Evolutionary conservation across 1,140 invertebrate genomes (phyloP), one percentile per base, ranked within the genome.

Genomic region (Brachionus koreanus): DNA sequence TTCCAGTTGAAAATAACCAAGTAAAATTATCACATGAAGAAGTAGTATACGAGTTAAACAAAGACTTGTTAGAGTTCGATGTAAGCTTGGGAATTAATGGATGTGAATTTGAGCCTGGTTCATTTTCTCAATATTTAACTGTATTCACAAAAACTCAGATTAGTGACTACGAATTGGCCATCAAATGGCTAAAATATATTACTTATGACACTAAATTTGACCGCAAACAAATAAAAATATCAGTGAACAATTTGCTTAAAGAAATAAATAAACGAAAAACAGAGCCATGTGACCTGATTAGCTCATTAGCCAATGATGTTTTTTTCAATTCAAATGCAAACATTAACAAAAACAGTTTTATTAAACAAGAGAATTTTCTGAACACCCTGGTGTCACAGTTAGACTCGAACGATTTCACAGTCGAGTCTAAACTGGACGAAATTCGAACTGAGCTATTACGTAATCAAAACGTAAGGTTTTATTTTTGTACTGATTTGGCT

Each of bases 361-460:
- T 95, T 10, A 89, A 92, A 0, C 94, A 96, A 85, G 91, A 93
- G 57, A 91, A 91, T 72, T 95, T 95, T 86, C 89, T 96, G 5
- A 91, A 90, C 12, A 89, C 91, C 35, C 83, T 94, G 0, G 83
- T 92, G 0, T 89, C 91, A 65, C 88, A 89, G 79, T 85, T 94
- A 5, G 90, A 91, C 2, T 37, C 35, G 16, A 85, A 81, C n/a
- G 83, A 91, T 16, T 89, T 89, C 0, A 88, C 90, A 84, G 90
- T 92, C 13, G 84, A 86, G 33, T 57, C 84, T 25, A 84, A 85
- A 83, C 90, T 94, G 7, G 90, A 92, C 83, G 84, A 86, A n/a
- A 86, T 94, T 2, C 89, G 92, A 82, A 87, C 88, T 43, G 86
- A 88, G 2, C 87, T 96, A 5, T 91, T 91, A 0, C 84, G 88